Conservation (phyloP, 2,888 invertebrate species). For the Orthonychiurus folsomi region DNA sequence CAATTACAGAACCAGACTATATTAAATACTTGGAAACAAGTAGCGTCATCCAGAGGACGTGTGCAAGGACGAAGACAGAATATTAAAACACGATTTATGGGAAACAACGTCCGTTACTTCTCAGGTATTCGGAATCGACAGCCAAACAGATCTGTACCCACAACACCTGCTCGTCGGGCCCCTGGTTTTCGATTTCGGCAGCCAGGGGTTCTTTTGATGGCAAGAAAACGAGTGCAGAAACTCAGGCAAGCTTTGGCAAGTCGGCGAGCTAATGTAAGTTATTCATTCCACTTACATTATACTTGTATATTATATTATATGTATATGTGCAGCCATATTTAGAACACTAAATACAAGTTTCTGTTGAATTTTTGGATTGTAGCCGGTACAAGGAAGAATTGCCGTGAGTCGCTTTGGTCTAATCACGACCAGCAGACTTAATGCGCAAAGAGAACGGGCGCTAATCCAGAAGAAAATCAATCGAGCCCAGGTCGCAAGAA, state of each 20-base stretch:
- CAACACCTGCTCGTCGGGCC: background rate
- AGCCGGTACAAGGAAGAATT: slow-evolving; percentile 19
- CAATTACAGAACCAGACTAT: no score
- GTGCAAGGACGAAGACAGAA: no score
- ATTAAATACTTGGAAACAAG: no score
- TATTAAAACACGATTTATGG: background rate
- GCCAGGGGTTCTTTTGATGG: slow-evolving; percentile 12
- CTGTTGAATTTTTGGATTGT: background rate
- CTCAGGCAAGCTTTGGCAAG: slow-evolving; percentile 18
- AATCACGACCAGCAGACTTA: slow-evolving; percentile 25
- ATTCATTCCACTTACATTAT: background rate
- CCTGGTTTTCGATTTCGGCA: no score
- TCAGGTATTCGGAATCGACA: background rate
- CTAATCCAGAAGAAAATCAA: slow-evolving; percentile 31
- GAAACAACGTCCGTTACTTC: background rate
- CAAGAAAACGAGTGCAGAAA: slow-evolving; percentile 28
- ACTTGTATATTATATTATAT: slow-evolving; percentile 1
- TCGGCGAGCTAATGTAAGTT: background rate
- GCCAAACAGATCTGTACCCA: background rate
- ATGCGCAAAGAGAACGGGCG: slow-evolving; percentile 15
- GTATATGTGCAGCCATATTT: background rate
- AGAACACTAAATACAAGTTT: background rate
- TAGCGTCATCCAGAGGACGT: no score
- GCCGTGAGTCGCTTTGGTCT: slow-evolving; percentile 26
- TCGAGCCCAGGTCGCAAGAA: slow-evolving; percentile 20